Conservation (phyloP, 2,888 invertebrate species). For the Tiphia femorata region DNA sequence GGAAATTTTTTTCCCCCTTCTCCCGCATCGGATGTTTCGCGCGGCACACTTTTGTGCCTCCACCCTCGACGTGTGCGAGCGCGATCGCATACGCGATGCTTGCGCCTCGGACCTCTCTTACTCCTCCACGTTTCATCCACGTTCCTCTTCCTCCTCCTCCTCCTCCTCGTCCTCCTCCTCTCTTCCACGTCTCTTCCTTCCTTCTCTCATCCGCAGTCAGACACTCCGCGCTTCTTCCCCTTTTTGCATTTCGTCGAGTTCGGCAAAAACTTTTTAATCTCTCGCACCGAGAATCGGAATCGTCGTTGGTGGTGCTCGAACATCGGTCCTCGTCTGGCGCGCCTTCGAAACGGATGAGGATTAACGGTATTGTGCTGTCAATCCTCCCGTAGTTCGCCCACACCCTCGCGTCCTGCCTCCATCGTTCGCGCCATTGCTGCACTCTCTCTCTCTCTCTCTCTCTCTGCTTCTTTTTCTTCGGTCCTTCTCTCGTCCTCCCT, state of each 20-base stretch:
- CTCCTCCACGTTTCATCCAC: too few relatives aligned
- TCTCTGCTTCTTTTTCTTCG: conserved; percentile 8
- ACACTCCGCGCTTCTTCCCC: conserved; percentile 1
- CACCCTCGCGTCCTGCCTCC: conserved; percentile 17
- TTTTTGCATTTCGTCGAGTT: conserved; percentile 42
- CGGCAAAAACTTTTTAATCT: conserved; percentile 60
- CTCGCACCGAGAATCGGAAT: conserved; percentile 26
- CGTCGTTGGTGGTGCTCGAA: conserved; percentile 1
- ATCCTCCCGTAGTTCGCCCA: conserved; percentile 25
- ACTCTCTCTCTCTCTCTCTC: conserved; percentile 13
- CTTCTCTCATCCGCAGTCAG: too few relatives aligned
- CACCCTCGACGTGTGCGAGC: background rate
- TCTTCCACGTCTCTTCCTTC: too few relatives aligned
- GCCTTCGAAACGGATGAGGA: conserved; percentile 48
- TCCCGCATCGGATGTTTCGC: conserved; percentile 8
- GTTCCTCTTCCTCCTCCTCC: too few relatives aligned
- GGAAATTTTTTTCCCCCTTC: conserved; percentile 18
- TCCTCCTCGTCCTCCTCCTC: too few relatives aligned
- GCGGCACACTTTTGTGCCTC: conserved; percentile 18
- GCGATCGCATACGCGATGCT: background rate
- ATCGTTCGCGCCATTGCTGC: too few relatives aligned
- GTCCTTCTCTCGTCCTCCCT: conserved; percentile 12
- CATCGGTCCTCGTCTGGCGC: conserved; percentile 30
- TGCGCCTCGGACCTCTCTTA: too few relatives aligned
- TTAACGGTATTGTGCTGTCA: conserved; percentile 52